Base-by-base conservation (phyloP, 2,888 invertebrate genomes). In the Germaria angustata region DNA sequence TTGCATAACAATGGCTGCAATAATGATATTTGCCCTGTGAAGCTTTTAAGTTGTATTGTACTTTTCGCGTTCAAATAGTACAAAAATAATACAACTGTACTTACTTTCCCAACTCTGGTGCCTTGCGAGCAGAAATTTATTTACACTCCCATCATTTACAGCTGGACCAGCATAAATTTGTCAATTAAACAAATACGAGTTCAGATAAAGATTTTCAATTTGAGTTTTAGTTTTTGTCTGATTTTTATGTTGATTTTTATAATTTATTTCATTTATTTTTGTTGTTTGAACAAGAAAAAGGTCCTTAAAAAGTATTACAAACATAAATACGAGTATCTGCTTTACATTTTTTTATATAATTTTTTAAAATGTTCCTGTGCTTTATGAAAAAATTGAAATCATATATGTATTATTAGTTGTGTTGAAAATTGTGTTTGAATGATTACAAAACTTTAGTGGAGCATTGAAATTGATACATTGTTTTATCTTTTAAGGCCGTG, bases 91-190 rank as follows among this genome's bases (percentile, higher is more conserved):
- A n/a, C n/a, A n/a, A n/a, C n/a, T n/a, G n/a, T n/a, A n/a, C n/a
- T n/a, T n/a, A n/a, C n/a, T n/a, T n/a, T n/a, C n/a, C n/a, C n/a
- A n/a, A n/a, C n/a, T n/a, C n/a, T n/a, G n/a, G n/a, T n/a, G n/a
- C n/a, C n/a, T n/a, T n/a, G n/a, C 28, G 28, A 6, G 6, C 28
- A 6, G 28, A 28, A 28, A 53, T 51, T 53, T 59, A 53, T 51
- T 44, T 44, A 61, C 61, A 55, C 44, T 20, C 22, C 9, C 51
- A 41, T 69, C n/a, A 53, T 65, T 49, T 77, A 61, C 81, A 81
- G 66, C 77, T 81, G 81, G 71, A 59, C 81, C 81, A 77, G 76
- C 76, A 77, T 77, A 71, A 72, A 13, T 77, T 53, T 66, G 41
- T 53, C 24, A 34, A 53, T 20, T 51, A 73, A 71, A 73, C 51